Evolutionary conservation across 2,888 invertebrate genomes (phyloP).

Genomic region (Eristalinus sepulchralis): DNA sequence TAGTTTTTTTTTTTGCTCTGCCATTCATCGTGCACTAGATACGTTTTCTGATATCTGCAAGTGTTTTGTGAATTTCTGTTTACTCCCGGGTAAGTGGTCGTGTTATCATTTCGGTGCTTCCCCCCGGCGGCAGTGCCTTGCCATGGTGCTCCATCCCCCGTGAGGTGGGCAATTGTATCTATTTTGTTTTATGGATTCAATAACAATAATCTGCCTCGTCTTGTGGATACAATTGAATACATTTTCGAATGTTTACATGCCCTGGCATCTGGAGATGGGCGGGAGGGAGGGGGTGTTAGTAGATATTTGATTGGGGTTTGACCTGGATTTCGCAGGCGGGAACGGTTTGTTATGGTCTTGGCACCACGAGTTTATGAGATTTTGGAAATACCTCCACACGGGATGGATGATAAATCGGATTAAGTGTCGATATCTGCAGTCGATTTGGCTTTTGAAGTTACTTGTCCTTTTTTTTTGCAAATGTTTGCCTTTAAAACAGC

Average conservation of each 20-base stretch:
- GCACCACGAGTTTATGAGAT: conserved; percentile 32
- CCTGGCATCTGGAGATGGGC: background rate
- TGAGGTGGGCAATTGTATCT: conserved; percentile 17
- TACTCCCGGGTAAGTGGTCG: background rate
- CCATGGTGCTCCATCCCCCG: background rate
- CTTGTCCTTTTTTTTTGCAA: background rate
- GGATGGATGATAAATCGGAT: conserved; percentile 61
- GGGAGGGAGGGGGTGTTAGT: background rate
- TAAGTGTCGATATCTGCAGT: conserved; percentile 3
- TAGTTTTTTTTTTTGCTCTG: background rate
- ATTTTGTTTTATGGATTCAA: conserved; percentile 32
- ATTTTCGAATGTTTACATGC: background rate
- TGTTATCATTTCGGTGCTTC: background rate
- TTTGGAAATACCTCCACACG: conserved; percentile 31
- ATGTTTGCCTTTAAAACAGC: conserved; percentile 4
- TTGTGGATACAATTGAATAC: conserved; percentile 20
- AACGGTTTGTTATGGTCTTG: conserved; percentile 14
- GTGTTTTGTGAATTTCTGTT: background rate
- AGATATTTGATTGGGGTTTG: conserved; percentile 13
- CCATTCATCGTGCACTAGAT: background rate
- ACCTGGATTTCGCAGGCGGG: conserved; percentile 40
- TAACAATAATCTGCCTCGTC: conserved; percentile 5
- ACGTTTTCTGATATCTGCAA: background rate
- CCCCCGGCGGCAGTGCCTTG: background rate
- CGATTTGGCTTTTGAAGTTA: conserved; percentile 36